Conservation (phyloP, 2,797 vertebrate species). For the Mallotus villosus region DNA sequence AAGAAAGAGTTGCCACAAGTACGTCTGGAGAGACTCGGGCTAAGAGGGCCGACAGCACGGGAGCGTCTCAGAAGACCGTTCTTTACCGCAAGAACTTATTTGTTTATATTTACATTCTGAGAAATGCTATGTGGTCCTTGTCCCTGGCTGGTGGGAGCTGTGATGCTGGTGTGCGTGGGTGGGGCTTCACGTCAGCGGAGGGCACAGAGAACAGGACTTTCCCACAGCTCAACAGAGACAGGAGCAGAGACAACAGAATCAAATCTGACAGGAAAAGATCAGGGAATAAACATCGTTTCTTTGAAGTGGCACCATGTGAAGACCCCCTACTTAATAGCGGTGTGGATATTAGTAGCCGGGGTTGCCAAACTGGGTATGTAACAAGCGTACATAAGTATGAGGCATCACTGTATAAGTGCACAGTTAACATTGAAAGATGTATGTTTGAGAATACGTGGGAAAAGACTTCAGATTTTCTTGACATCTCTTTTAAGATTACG, state of each 20-base stretch:
- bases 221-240: constrained; percentile 2
- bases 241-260: background rate
- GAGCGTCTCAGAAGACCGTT: background rate
- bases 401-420: background rate
- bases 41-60: background rate
- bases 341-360: constrained; percentile 72
- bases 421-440: background rate
- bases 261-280: constrained; percentile 17
- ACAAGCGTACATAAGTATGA: no score
- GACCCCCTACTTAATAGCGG: constrained; percentile 52
- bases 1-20: background rate
- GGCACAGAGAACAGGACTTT: background rate
- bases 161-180: constrained; percentile 42
- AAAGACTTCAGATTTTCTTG: background rate
- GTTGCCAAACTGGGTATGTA: constrained; percentile 74
- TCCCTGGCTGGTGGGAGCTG: constrained; percentile 42
- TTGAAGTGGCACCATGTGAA: constrained; percentile 73
- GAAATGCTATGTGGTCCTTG: constrained; percentile 38
- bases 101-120: background rate
- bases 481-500: background rate
- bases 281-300: constrained; percentile 57
- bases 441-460: background rate
- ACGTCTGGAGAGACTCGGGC: background rate
- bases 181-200: background rate
- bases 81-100: background rate